Base-by-base conservation (phyloP, 2,797 vertebrate species). In the Champsocephalus esox region DNA sequence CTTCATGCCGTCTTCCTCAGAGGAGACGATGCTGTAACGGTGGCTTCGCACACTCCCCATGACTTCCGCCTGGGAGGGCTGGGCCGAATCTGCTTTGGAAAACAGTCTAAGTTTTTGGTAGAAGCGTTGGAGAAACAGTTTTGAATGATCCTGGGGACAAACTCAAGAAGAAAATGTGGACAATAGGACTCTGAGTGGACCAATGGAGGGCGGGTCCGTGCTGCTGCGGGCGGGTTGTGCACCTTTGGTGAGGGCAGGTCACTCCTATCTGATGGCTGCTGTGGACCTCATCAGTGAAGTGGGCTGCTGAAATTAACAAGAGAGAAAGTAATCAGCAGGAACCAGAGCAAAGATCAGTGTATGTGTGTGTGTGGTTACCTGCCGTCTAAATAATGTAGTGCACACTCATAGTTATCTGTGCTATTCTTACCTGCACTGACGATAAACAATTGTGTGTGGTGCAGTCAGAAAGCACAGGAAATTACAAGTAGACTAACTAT, bases 41-140 rank as follows among this genome's bases (percentile, higher is more conserved):
- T 98, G 98, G 95, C 96, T 96, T 88, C 97, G 96, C 95, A 97
- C 96, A 76, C 98, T 99, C 94, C 97, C 98, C 98, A 99, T 99
- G 50, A 91, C 96, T 94, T 96, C 96, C 79, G 90, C 91, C 75
- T 95, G 91, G 93, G 96, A 95, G 94, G 93, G 94, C 93, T 96
- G 96, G 87, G 95, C 95, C 87, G 49, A 64, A 93, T 97, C 97
- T 95, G 97, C 97, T 96, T 95, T 97, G 92, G 96, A 96, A 95
- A 98, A 99, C 97, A 99, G 97, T 98, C 96, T 97, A 81, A 98
- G 97, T 97, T 98, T 99, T 94, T 97, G 96, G 94, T 97, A 95
- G 94, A 99, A 94, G 90, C 96, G 97, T 97, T 97, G 97, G 95
- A 98, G 97, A 98, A 98, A 98, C 97, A 98, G 97, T 97, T 98